Evolutionary conservation across 2,113 vertebrate genomes (phyloP).

Genomic region (Dromaius novaehollandiae): DNA sequence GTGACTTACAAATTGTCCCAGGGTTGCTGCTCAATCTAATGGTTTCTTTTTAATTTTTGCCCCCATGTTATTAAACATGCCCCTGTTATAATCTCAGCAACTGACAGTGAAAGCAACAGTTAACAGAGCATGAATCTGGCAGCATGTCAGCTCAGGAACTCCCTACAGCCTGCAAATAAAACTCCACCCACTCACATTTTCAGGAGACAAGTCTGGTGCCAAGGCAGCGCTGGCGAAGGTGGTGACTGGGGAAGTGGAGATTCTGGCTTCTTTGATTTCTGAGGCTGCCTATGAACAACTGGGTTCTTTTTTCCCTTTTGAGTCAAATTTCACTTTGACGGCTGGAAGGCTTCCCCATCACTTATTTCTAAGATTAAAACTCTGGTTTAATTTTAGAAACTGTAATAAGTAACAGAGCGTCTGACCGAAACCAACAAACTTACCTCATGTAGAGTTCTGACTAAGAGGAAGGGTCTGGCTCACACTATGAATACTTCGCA

Average conservation of each 20-base stretch:
- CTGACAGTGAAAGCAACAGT: neutral
- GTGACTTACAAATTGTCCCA: neutral
- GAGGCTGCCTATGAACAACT: neutral
- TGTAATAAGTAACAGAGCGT: neutral
- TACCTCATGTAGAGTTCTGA: neutral
- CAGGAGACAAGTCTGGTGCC: constrained; percentile 12
- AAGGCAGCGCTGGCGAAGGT: neutral
- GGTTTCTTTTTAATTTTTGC: neutral
- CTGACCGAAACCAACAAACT: neutral
- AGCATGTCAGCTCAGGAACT: constrained; percentile 3
- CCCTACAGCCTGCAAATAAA: constrained; percentile 38
- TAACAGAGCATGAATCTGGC: neutral
- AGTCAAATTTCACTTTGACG: constrained; percentile 3
- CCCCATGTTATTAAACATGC: neutral
- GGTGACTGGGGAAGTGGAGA: neutral
- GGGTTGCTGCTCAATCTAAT: constrained; percentile 15
- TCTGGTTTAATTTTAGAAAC: constrained; percentile 32
- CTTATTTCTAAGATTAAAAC: constrained; percentile 47
- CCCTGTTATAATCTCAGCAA: neutral
- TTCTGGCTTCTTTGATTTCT: constrained; percentile 24
- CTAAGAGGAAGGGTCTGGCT: constrained; percentile 21
- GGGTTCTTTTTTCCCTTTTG: constrained; percentile 16
- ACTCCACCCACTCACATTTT: constrained; percentile 37
- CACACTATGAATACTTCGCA: neutral
- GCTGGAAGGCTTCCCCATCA: constrained; percentile 5